Base-by-base conservation (phyloP, 2,113 vertebrate genomes). In the Alaudala cheleensis region DNA sequence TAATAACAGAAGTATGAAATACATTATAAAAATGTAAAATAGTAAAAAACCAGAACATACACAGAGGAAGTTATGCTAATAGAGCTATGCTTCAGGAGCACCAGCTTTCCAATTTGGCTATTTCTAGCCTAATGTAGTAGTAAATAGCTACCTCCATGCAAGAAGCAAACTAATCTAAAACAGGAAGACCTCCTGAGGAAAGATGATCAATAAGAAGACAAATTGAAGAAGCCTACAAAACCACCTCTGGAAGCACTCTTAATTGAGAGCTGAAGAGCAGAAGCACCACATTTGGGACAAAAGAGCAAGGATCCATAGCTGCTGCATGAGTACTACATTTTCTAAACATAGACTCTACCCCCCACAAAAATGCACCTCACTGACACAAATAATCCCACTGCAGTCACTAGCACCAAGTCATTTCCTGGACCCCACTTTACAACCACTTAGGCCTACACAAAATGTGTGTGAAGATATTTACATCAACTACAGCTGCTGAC, bases 301-400 rank as follows among this genome's bases (percentile, higher is more conserved):
- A 86, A 78, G 64, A 90, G 25, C 2, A 3, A 80, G 79, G 44
- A 86, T 57, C 61, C 67, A 72, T 56, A 81, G 72, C 51, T 66
- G 61, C 64, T 88, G 69, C 25, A 92, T 11, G 2, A 88, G 61
- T 45, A 69, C 40, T 19, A 45, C 21, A 9, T 65, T 57, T 88
- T 64, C 76, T 92, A 96, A 95, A 95, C 70, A 94, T 2, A 92
- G 80, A 54, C 57, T 74, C 64, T 44, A 24, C 17, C 72, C 79
- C 73, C 5, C 76, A 62, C 64, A 78, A 57, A 88, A 85, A 90
- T 20, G 39, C 50, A 57, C 72, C 56, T 92, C 79, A 53, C 1
- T 88, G 92, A 84, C 80, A 88, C 12, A 44, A 92, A 81, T 71
- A 92, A 92, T 60, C 76, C 85, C 37, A 37, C 60, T 49, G 85